phyloP scores from a whole-genome alignment of 2,888 invertebrate genomes.

The Tuberolachnus salignus region DNA sequence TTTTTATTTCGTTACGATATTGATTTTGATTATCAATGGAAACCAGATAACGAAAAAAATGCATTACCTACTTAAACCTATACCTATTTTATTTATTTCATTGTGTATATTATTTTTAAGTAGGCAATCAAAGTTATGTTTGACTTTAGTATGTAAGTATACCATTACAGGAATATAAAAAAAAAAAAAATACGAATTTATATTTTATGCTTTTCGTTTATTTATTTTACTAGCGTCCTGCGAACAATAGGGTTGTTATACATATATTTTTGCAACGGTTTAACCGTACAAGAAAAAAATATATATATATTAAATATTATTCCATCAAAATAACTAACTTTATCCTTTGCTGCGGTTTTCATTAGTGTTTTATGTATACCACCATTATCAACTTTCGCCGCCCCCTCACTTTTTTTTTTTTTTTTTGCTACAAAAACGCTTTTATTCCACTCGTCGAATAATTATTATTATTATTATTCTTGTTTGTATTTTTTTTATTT shows the following conservation, averaged over 20 bases:
- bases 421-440: conserved; percentile 37
- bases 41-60: not conserved
- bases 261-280: conserved; percentile 40
- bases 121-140: not conserved
- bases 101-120: conserved; percentile 9
- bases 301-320: conserved; percentile 45
- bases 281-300: conserved; percentile 39
- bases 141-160: not conserved
- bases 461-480: conserved; percentile 30
- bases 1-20: not conserved
- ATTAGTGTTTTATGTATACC: conserved; percentile 38
- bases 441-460: conserved; percentile 35
- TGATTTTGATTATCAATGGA: conserved; percentile 2
- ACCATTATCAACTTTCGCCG: conserved; percentile 11
- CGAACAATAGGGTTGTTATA: conserved; percentile 43
- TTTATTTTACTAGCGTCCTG: conserved; percentile 3
- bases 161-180: conserved; percentile 32
- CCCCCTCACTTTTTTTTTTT: not conserved
- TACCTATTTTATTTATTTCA: no score
- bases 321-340: conserved; percentile 53
- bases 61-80: not conserved
- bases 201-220: conserved; percentile 26
- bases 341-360: conserved; percentile 44
- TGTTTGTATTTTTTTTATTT: conserved; percentile 19
- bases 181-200: no score